These are phyloP conservation scores for human DNA, from an alignment of 2,113 vertebrate species.

Conservation along the genomic window DNA sequence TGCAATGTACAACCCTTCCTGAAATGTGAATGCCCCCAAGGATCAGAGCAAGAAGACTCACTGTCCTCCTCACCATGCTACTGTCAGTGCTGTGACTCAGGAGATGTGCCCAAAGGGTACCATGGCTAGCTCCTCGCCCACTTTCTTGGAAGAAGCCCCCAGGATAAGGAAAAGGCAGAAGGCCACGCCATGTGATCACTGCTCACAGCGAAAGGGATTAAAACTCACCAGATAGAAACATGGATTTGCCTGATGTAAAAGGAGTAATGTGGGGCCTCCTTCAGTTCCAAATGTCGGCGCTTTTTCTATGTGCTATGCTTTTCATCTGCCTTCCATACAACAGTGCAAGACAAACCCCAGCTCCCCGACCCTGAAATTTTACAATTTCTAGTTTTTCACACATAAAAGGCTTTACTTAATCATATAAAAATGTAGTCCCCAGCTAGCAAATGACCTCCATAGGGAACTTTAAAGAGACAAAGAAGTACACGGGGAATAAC, in stretches of 20 bases:
- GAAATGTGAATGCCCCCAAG: neutral
- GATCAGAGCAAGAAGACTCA: neutral
- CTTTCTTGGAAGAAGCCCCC: neutral
- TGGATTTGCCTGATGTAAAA: rapidly evolving
- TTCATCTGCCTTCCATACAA: neutral
- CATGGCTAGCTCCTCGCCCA: neutral
- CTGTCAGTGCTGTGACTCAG: neutral
- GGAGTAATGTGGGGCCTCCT: no score
- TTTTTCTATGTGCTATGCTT: neutral
- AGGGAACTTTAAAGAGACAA: neutral
- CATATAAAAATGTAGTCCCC: neutral
- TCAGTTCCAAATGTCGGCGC: neutral
- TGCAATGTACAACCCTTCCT: neutral
- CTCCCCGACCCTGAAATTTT: neutral
- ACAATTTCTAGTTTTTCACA: neutral
- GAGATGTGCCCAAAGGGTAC: neutral
- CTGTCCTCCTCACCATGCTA: neutral
- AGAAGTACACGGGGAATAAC: neutral
- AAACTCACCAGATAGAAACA: neutral
- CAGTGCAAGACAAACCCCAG: neutral
- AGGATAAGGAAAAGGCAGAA: neutral
- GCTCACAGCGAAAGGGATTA: neutral
- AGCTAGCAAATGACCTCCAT: neutral
- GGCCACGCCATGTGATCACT: no score
- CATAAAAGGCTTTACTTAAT: constrained; percentile 9